A percentile compares a stretch with the other conserved stretches of the same genome.
These are phyloP conservation scores for Lepus timidus DNA, from an alignment of 2,113 vertebrate species.

Conservation along the genomic window DNA sequence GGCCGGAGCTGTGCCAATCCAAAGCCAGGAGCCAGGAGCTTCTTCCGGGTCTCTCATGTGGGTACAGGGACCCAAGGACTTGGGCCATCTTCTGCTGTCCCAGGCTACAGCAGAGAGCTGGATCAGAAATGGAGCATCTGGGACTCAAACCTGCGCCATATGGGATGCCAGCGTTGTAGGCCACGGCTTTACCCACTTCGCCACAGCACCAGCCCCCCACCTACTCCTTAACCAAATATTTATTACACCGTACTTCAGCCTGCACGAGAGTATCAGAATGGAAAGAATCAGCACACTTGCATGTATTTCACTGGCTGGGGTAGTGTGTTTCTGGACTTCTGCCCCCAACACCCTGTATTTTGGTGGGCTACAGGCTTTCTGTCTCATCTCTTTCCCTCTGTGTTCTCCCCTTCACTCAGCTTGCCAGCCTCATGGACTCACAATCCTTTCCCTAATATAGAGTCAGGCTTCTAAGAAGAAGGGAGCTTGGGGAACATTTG, in stretches of 20 bases:
- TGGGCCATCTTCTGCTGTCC: too few species aligned
- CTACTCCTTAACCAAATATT: background rate
- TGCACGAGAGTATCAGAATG: background rate
- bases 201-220: background rate
- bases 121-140: too few species aligned
- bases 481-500: background rate
- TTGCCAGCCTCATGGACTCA: background rate
- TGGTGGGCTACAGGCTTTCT: background rate
- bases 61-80: too few species aligned
- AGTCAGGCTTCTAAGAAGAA: background rate
- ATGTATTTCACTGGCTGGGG: background rate
- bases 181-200: too few species aligned
- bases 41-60: too few species aligned
- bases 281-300: background rate
- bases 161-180: too few species aligned
- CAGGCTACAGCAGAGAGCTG: too few species aligned
- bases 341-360: background rate
- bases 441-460: background rate
- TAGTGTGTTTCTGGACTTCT: background rate
- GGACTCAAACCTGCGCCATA: too few species aligned
- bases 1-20: too few species aligned
- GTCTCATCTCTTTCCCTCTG: background rate
- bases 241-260: background rate
- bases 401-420: conserved; percentile 4
- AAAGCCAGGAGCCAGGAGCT: too few species aligned